Evolutionary conservation across 2,797 vertebrate species (phyloP), one percentile per base, ranked within the genome.

Genomic region (Sparidentex hasta): DNA sequence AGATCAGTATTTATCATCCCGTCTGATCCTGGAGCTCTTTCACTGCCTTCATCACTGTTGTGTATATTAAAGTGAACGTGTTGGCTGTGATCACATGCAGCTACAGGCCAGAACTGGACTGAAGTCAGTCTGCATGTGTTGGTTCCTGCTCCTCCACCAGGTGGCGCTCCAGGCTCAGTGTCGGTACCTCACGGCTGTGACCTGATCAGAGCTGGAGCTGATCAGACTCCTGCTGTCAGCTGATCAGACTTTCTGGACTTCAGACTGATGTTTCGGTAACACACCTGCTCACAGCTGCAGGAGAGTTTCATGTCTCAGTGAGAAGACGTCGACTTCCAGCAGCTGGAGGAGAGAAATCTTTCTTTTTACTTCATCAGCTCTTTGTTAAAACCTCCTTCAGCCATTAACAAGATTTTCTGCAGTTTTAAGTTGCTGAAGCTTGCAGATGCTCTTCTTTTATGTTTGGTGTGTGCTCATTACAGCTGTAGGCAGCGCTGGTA

Each of bases 81-180:
- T 27, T n/a, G n/a, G n/a, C n/a, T n/a, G n/a, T n/a, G n/a, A n/a
- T n/a, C n/a, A n/a, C 29, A 33, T 33, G 29, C 29, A 33, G 29
- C 7, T 7, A 33, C 1, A 33, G 29, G 29, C 5, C 29, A 6
- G 3, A 33, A 33, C 29, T 6, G 29, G 7, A 33, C 33, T 33
- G 33, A 33, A 33, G 33, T 33, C 7, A 33, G 7, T 33, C 33
- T 8, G 1, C 7, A 33, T 1, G 7, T 33, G 33, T 33, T 33
- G n/a, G n/a, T 66, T 55, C 18, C 21, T 61, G 21, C 44, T 44
- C 17, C 2, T 51, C 79, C 79, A 76, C 18, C 43, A 76, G 72
- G 25, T 55, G 78, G 29, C 1, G 3, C 38, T 23, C 25, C 11
- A 20, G 4, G 43, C 14, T 41, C 16, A 54, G 20, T 11, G 18